Base-by-base conservation (phyloP, 2,797 vertebrate species). In the Clarias laeviceps region DNA sequence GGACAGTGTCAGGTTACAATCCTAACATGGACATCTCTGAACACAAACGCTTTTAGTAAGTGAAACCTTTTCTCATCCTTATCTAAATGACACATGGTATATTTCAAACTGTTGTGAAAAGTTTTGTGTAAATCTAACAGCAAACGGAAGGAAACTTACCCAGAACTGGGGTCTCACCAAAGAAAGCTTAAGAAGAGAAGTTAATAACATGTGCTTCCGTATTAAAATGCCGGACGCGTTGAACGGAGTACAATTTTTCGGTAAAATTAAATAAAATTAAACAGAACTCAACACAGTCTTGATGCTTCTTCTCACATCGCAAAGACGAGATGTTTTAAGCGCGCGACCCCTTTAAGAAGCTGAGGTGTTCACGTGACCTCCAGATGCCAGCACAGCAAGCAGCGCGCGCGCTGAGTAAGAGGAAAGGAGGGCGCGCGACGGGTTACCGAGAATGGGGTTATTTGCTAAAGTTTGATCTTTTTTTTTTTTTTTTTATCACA, bases 351-450 rank as follows among this genome's bases (percentile, higher is more conserved):
- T 82, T 77, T 86, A 86, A 77, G 61, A 27, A 27, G 81, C 80
- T 45, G 24, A 24, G 14, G 17, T 73, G 78, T 24, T 72, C 94
- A 94, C 91, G 91, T 94, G 92, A 93, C 87, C 73, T 40, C 89
- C 91, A 91, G 86, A 91, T 90, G 90, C 91, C 92, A 92, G 89
- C 90, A 40, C 84, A 91, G 91, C 92, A 91, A 57, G 82, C 17
- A n/a, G 37, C 18, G 70, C 61, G 62, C 5, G 27, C 66, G 27
- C 17, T 66, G 27, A 7, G 12, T 4, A 5, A 76, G 50, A 14
- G 37, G 37, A 14, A 18, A 54, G 6, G 45, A 54, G n/a, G 72
- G 72, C 45, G 45, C 40, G 72, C 45, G 70, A 27, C 54, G 1
- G 17, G 18, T 24, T 64, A 64, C 22, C 61, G 61, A 9, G 8